phyloP scores from a whole-genome alignment of 2,113 vertebrate genomes.

The Caranx ignobilis region DNA sequence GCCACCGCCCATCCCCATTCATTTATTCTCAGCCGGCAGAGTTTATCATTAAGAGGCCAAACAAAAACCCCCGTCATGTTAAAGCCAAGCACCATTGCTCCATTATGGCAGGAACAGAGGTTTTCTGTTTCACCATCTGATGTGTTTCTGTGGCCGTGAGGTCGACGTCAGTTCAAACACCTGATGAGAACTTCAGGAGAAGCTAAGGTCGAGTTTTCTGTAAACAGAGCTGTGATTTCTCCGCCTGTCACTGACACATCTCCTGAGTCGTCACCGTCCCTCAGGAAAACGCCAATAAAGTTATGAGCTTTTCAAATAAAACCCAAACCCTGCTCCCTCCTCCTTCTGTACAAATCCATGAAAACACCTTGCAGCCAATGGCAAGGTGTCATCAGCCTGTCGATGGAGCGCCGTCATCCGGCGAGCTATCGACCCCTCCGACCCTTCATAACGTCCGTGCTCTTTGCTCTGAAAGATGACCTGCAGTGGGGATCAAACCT shows the following conservation, averaged over 20 bases:
- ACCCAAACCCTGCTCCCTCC: constrained; percentile 7
- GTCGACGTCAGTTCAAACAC: background rate
- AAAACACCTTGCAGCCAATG: constrained; percentile 52
- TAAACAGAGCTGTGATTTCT: constrained; percentile 38
- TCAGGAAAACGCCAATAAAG: constrained; percentile 23
- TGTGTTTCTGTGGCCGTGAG: constrained; percentile 55
- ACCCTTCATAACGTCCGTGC: constrained; percentile 44
- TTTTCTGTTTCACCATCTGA: constrained; percentile 48
- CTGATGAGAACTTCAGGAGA: too few species aligned
- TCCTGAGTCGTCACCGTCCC: background rate
- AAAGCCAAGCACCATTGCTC: constrained; percentile 39
- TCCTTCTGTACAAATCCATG: constrained; percentile 26
- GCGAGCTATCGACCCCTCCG: constrained; percentile 52
- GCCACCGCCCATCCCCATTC: constrained; percentile 14
- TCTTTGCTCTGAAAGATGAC: constrained; percentile 42
- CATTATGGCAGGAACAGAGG: constrained; percentile 28
- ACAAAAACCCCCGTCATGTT: constrained; percentile 54
- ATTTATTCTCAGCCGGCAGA: constrained; percentile 52
- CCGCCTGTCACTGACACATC: background rate
- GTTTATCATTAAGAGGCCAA: constrained; percentile 55
- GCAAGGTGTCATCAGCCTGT: constrained; percentile 27
- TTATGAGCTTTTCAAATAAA: background rate
- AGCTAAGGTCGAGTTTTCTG: background rate
- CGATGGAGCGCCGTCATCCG: constrained; percentile 31
- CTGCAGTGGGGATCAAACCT: constrained; percentile 62